A percentile compares a stretch with the other conserved stretches of the same genome.
Evolutionary conservation across 2,113 vertebrate species (phyloP).

Genomic region (Lucifuga dentata): DNA sequence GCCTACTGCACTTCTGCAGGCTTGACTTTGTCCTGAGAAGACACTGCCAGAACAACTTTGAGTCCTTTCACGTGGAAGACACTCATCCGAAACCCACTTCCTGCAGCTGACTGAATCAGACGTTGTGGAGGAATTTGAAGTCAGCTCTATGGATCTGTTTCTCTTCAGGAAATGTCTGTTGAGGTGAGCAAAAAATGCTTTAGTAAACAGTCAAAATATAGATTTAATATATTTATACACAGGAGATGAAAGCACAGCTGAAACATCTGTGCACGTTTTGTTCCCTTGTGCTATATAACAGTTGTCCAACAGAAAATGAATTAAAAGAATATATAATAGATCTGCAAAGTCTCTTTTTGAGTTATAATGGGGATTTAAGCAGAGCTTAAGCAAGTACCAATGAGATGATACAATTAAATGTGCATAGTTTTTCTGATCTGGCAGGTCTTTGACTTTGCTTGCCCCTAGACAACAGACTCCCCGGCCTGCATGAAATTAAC

Average conservation of each 20-base stretch:
- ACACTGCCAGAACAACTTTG: constrained; percentile 69
- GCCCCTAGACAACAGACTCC: too few species aligned
- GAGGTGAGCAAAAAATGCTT: constrained; percentile 14
- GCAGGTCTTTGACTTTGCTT: too few species aligned
- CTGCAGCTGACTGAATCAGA: constrained; percentile 55
- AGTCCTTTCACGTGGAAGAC: constrained; percentile 75
- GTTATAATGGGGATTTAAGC: too few species aligned
- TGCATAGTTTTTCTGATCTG: too few species aligned
- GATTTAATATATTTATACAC: background rate
- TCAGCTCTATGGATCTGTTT: constrained; percentile 77
- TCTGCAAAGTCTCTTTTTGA: too few species aligned
- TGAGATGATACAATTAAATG: too few species aligned
- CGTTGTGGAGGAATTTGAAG: constrained; percentile 69
- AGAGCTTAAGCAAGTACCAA: too few species aligned
- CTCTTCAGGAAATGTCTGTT: constrained; percentile 84
- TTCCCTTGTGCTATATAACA: too few species aligned
- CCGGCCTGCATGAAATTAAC: background rate
- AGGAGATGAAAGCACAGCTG: background rate
- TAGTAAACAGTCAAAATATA: background rate
- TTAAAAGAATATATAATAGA: too few species aligned
- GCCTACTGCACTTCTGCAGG: constrained; percentile 19
- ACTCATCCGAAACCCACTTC: constrained; percentile 81
- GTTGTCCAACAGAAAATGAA: too few species aligned
- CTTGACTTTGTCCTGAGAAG: constrained; percentile 60
- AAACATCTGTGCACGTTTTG: too few species aligned